phyloP scores from a whole-genome alignment of 2,797 vertebrate species.

The Sorex maritimensis region DNA sequence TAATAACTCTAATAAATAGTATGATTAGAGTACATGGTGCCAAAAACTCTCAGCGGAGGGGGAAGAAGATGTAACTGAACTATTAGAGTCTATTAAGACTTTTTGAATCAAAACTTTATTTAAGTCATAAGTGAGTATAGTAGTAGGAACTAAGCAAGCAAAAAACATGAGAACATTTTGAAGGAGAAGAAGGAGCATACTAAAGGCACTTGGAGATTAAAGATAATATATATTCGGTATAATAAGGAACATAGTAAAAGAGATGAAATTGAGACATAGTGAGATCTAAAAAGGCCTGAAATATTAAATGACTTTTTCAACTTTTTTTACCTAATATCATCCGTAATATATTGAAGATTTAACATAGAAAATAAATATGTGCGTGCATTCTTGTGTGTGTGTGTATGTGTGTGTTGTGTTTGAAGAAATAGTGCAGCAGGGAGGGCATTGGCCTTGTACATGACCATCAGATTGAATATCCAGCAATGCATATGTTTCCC shows the following conservation, averaged over 20 bases:
- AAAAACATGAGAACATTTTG: background rate
- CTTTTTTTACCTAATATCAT: background rate
- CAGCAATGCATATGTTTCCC: no score
- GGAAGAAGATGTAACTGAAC: background rate
- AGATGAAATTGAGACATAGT: background rate
- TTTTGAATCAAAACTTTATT: slow-evolving; percentile 19
- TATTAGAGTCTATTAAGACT: background rate
- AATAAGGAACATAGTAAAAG: background rate
- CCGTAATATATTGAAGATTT: no score
- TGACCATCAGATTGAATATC: no score
- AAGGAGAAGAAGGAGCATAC: slow-evolving; percentile 7
- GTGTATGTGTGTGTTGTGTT: no score
- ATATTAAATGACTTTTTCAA: background rate
- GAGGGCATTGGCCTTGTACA: no score
- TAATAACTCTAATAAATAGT: background rate
- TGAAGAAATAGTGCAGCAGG: no score
- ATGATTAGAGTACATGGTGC: background rate
- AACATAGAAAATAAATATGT: no score
- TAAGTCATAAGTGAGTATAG: background rate
- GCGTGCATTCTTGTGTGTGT: no score
- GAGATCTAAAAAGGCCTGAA: background rate
- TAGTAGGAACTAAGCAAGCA: slow-evolving; percentile 25
- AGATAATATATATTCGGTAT: background rate
- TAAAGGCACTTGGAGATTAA: background rate
- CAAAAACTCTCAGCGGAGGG: background rate